phyloP scores from a whole-genome alignment of 2,113 vertebrate species.

The Dromiciops gliroides region DNA sequence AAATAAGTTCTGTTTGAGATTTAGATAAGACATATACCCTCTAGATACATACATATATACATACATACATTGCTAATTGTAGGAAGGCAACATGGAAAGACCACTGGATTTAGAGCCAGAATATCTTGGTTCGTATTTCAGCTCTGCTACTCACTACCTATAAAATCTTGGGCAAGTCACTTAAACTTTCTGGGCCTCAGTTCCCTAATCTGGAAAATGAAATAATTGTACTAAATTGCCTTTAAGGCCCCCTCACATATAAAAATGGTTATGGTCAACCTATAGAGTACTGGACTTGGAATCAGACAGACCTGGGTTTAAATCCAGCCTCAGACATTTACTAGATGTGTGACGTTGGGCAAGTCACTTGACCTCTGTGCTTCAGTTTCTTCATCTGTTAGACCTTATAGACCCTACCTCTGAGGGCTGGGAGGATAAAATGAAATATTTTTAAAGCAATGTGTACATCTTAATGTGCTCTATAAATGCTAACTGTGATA shows the following conservation, averaged over 20 bases:
- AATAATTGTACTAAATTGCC: neutral
- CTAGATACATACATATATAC: neutral
- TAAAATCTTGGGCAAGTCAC: neutral
- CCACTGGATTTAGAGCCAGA: neutral
- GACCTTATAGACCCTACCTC: neutral
- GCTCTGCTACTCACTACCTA: neutral
- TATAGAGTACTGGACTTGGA: neutral
- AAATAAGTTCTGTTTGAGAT: neutral
- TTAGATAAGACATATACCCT: neutral
- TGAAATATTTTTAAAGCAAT: neutral
- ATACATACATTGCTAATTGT: neutral
- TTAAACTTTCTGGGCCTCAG: neutral
- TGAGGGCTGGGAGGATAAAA: neutral
- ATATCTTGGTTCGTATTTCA: neutral
- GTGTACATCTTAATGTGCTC: neutral
- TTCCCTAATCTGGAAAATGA: neutral
- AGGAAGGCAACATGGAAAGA: neutral
- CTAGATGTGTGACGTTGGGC: neutral
- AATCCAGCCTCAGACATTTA: neutral
- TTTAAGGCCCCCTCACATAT: neutral
- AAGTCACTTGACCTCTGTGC: neutral
- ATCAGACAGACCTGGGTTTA: neutral
- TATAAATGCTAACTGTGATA: neutral
- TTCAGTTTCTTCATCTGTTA: neutral
- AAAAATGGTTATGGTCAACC: neutral